Percentiles rank a stretch among this genome's conserved stretches.
Conservation (phyloP, 2,113 vertebrate species). For the Pampusana beccarii region DNA sequence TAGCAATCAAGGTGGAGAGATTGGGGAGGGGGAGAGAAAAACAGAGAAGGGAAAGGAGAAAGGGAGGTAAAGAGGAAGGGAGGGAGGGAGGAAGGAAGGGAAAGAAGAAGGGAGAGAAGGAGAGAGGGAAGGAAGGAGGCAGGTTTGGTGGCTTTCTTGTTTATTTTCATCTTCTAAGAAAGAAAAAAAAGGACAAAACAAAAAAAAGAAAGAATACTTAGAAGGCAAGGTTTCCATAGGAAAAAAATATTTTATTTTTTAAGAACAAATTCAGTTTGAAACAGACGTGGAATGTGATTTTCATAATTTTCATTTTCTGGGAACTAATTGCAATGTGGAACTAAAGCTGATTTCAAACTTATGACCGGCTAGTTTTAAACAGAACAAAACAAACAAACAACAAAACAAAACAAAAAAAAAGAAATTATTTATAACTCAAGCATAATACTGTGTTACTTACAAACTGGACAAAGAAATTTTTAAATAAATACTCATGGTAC, state of each 20-base stretch:
- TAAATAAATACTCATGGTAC: constrained; percentile 99
- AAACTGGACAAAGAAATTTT: constrained; percentile 93
- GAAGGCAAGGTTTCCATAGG: constrained; percentile 91
- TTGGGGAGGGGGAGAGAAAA: not conserved
- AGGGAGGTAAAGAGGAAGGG: not conserved
- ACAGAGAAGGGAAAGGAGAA: not conserved
- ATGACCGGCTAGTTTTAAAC: constrained; percentile 82
- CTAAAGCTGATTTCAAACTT: constrained; percentile 84
- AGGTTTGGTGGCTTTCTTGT: not conserved
- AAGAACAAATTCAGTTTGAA: constrained; percentile 99
- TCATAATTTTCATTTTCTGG: constrained; percentile 82
- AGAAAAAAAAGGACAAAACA: not conserved
- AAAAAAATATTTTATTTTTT: constrained; percentile 99
- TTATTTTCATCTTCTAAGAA: not conserved
- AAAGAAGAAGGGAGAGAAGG: not conserved
- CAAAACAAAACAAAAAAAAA: constrained; percentile 76
- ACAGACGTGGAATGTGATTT: constrained; percentile 98
- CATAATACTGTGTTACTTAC: constrained; percentile 98
- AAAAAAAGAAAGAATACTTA: constrained; percentile 70
- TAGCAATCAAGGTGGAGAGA: not conserved
- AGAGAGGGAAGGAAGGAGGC: not conserved
- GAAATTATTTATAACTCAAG: constrained; percentile 89
- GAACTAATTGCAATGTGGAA: constrained; percentile 84
- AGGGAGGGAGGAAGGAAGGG: not conserved
- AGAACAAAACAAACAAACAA: constrained; percentile 79